Percentiles rank a stretch among this genome's conserved stretches.
These are phyloP conservation scores for Melitaea athalia DNA, from an alignment of 2,888 invertebrate species.

Conservation along the genomic window DNA sequence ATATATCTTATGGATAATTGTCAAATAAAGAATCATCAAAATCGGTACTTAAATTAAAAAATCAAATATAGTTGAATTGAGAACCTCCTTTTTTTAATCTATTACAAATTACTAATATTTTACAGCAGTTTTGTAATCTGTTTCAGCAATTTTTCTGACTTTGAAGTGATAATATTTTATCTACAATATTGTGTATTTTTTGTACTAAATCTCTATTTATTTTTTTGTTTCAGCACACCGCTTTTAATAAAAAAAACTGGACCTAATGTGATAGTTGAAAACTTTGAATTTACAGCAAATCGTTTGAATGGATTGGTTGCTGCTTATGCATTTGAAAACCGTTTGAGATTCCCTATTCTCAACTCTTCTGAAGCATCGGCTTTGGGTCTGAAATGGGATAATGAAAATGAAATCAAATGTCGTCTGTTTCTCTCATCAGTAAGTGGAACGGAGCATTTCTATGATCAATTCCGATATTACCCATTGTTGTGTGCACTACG, in stretches of 20 bases:
- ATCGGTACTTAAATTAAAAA: too few relatives aligned
- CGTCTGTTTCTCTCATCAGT: conserved; percentile 56
- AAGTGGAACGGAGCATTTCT: conserved; percentile 57
- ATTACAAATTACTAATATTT: too few relatives aligned
- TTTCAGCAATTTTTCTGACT: too few relatives aligned
- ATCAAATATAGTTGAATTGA: too few relatives aligned
- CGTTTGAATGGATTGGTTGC: conserved; percentile 56
- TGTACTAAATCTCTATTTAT: background rate
- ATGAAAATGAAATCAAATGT: conserved; percentile 44
- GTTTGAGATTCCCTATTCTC: conserved; percentile 48
- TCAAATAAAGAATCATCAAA: too few relatives aligned
- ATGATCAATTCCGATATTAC: conserved; percentile 55
- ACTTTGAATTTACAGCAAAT: conserved; percentile 58
- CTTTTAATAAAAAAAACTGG: conserved; percentile 55
- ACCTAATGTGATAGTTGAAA: conserved; percentile 47
- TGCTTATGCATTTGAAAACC: conserved; percentile 56
- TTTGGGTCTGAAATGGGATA: conserved; percentile 56
- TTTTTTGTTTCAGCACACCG: conserved; percentile 49
- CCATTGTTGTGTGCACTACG: conserved; percentile 57
- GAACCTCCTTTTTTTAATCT: too few relatives aligned
- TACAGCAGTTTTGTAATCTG: too few relatives aligned
- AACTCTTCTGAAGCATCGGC: conserved; percentile 49
- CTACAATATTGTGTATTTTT: background rate
- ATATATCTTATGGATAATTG: too few relatives aligned
- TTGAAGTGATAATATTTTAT: too few relatives aligned